Evolutionary conservation across 2,888 invertebrate species (phyloP).

Genomic region (Panopea generosa): DNA sequence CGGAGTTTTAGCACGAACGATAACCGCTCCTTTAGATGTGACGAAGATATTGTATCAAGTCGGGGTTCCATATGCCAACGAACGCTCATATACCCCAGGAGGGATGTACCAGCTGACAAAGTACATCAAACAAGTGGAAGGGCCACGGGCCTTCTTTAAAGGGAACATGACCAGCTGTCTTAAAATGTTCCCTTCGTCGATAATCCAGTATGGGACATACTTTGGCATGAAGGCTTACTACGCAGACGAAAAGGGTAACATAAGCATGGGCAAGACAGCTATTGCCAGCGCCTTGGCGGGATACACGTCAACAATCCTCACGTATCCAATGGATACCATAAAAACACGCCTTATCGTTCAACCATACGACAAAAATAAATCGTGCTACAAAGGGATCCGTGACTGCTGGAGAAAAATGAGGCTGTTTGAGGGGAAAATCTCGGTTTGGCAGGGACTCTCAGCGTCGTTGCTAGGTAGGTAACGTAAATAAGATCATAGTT

Average conservation of each 20-base stretch:
- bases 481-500: too few species aligned
- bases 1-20: constrained; percentile 33
- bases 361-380: constrained; percentile 5
- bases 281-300: constrained; percentile 29
- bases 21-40: constrained; percentile 49
- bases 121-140: constrained; percentile 24
- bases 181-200: constrained; percentile 35
- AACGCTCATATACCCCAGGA: constrained; percentile 9
- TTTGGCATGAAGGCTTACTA: constrained; percentile 10
- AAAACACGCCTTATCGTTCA: constrained; percentile 50
- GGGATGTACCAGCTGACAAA: constrained; percentile 21
- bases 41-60: constrained; percentile 46
- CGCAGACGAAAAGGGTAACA: constrained; percentile 18
- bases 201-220: constrained; percentile 30
- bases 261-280: constrained; percentile 14
- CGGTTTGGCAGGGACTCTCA: constrained; percentile 33
- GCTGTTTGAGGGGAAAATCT: constrained; percentile 22
- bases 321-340: constrained; percentile 44
- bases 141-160: constrained; percentile 26
- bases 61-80: constrained; percentile 28
- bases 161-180: constrained; percentile 42
- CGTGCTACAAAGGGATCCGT: constrained; percentile 17
- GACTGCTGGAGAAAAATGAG: constrained; percentile 27
- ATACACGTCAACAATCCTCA: constrained; percentile 32
- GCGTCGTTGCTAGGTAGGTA: constrained; percentile 31